Evolutionary conservation across 2,797 vertebrate genomes (phyloP), one percentile per base, ranked within the genome.

Genomic region (Hoplostethus atlanticus): DNA sequence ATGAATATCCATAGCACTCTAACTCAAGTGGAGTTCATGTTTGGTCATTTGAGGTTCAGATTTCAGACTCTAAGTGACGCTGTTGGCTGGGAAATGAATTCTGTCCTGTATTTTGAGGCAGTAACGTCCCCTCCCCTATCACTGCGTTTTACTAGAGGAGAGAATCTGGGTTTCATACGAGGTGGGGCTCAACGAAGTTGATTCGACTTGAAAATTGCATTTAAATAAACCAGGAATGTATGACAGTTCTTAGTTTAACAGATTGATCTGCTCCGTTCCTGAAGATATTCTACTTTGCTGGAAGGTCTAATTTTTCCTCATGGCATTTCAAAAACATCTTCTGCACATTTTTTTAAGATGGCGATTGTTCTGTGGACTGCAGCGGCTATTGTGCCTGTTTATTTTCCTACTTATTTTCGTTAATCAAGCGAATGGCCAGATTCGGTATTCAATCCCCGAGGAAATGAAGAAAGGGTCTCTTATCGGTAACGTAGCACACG

Each of bases 381-480:
- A 0, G 57, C 38, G 47, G 15, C 8, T 28, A 13, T 3, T 72
- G 1, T 60, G 13, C 4, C 21, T 78, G 9, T 56, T 69, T 30
- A 1, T 83, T 73, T 71, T 88, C 6, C 71, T 73, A 2, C n/a
- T 69, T 13, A 7, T 72, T 69, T 61, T 81, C 54, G 47, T 85
- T 9, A 31, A 60, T 54, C 62, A 61, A 53, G 30, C 65, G 13
- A 55, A 30, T 5, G 84, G 79, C 28, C 88, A 93, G 48, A 87
- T 94, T 28, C 74, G 86, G 1, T 88, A 93, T 66, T 90, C 92
- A 0, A 77, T 92, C 0, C 89, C 89, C 6, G 90, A 93, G 58
- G 92, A 93, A 81, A 84, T 90, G 83, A 91, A 90, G 58, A 88
- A 72, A 1, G 92, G 91, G 0, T 89, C 90, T 0, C 54, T 92